Evolutionary conservation across 2,113 vertebrate species (phyloP), one percentile per base, ranked within the genome.

Genomic region (Scortum barcoo): DNA sequence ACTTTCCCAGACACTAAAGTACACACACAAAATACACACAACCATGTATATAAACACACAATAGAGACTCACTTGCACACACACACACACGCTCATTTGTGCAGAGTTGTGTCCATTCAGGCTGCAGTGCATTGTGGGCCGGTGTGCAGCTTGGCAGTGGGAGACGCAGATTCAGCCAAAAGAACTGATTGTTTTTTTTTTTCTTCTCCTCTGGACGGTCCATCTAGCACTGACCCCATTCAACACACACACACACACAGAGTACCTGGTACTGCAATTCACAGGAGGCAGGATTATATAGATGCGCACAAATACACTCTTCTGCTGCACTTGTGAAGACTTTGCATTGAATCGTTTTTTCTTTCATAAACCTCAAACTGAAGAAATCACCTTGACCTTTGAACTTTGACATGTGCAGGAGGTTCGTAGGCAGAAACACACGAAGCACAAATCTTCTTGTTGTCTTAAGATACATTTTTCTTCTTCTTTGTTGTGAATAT

Each of bases 111-210:
- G 76, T 81, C 84, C 80, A 86, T 93, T 90, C 82, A 83, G 78
- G 61, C 88, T 70, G 87, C 87, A 82, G 63, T 88, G 87, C 91
- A 89, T 86, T 86, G 85, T 91, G 89, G 83, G 85, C 73, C 71
- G 54, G 73, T 63, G 80, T 78, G 74, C 77, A 66, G 62, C 85
- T 86, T 90, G 91, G 88, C 90, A 90, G 75, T 22, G 72, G 78
- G 26, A 73, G 62, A 75, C 11, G 26, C 62, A 63, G 26, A 83
- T 66, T 86, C 69, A 76, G 86, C 92, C 87, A 89, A 88, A 87
- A 81, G 81, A 48, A 86, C 80, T 76, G 86, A 91, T 89, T 88
- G 88, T 78, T 58, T 90, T 90, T 90, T 76, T n/a, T n/a, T n/a
- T n/a, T n/a, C 72, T 82, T 61, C 70, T 84, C 67, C 68, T 76